phyloP scores from a whole-genome alignment of 2,888 invertebrate genomes.

The Digitonthophagus gazella region DNA sequence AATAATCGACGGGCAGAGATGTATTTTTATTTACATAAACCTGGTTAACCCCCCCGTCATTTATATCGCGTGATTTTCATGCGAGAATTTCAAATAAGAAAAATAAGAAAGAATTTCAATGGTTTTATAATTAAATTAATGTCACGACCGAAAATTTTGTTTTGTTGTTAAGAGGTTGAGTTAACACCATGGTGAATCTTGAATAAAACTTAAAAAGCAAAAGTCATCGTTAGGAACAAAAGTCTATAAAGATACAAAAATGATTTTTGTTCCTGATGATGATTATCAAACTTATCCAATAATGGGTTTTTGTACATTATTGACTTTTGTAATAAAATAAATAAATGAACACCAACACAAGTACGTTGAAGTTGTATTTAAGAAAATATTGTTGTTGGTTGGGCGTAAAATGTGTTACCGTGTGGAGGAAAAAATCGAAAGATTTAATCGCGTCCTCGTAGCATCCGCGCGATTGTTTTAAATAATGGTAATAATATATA shows the following conservation, averaged over 20 bases:
- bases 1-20: slow-evolving; percentile 7
- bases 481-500: slow-evolving; percentile 18
- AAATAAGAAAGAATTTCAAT: background rate
- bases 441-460: background rate
- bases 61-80: background rate
- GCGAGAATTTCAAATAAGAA: background rate
- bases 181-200: too few species aligned
- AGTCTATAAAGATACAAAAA: too few species aligned
- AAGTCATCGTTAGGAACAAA: too few species aligned
- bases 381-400: too few species aligned
- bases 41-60: background rate
- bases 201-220: too few species aligned
- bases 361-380: too few species aligned
- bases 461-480: slow-evolving; percentile 10
- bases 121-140: background rate
- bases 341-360: too few species aligned
- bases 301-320: too few species aligned
- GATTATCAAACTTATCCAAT: too few species aligned
- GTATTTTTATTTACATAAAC: slow-evolving; percentile 15
- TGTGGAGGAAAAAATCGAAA: background rate
- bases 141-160: background rate
- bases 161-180: too few species aligned
- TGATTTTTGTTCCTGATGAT: too few species aligned
- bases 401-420: background rate
- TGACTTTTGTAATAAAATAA: too few species aligned